Evolutionary conservation across 2,888 invertebrate genomes (phyloP), one percentile per base, ranked within the genome.

Genomic region (Alviniconcha strummeri): DNA sequence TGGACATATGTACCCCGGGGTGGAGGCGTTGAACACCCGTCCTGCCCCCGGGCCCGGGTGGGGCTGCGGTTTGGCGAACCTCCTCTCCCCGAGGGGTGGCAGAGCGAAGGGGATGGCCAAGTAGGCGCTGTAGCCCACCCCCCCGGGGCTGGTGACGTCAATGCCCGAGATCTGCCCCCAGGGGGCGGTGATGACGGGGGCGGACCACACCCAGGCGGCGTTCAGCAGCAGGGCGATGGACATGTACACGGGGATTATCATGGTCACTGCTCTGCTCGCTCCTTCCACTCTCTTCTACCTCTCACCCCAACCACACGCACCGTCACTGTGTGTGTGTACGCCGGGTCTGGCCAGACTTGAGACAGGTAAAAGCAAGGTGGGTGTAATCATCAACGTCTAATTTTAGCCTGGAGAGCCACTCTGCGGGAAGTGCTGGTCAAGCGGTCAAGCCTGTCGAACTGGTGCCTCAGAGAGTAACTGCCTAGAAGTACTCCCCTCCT

Each of bases 11-110:
- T 76, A 76, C 9, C 57, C 57, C n/a, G 57, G 76, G 19, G 76
- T 54, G 57, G 76, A n/a, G 9, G 57, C 76, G 76, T 76, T 76
- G 17, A 57, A 76, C 76, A 57, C 57, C 57, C 19, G 56, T 19
- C 76, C 76, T 2, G 15, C n/a, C 57, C 57, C 76, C 11, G 19
- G 57, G n/a, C 76, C 76, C 4, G 76, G 76, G 57, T 76, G 76
- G 57, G 76, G 36, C 74, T 54, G 54, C 17, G 74, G 74, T 15
- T 75, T 75, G 72, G 52, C 72, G 17, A 55, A 75, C 17, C 75
- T 75, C 75, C 75, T 75, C 75, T 75, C 75, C 75, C 75, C 75
- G 11, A 75, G 52, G 55, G 75, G 75, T 9, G 75, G 75, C 8
- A 75, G 75, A 5, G 75, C 75, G 9, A 55, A 75, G 4, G 75